Evolutionary conservation across 2,888 invertebrate species (phyloP).

Genomic region (Odontocolon sp.): DNA sequence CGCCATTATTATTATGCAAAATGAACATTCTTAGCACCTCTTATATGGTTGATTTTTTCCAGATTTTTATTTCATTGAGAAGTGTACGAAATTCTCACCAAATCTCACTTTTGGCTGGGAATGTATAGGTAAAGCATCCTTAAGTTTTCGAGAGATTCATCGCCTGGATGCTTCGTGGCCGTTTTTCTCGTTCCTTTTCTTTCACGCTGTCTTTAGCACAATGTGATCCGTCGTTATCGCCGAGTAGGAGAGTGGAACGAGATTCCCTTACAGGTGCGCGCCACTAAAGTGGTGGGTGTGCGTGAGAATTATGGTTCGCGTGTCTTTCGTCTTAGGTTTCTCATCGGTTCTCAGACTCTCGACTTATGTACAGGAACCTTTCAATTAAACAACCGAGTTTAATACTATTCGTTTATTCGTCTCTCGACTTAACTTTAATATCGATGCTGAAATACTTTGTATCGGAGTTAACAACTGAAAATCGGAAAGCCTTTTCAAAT

Average conservation of each 20-base stretch:
- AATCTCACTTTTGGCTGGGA: too few species aligned
- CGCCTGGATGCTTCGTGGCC: slow-evolving; percentile 8
- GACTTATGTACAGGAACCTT: slow-evolving; percentile 2
- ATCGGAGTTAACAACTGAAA: too few species aligned
- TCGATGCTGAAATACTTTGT: too few species aligned
- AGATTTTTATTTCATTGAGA: too few species aligned
- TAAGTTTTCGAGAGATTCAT: slow-evolving; percentile 35
- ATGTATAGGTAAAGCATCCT: too few species aligned
- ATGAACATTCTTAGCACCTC: too few species aligned
- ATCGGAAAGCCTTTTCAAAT: too few species aligned
- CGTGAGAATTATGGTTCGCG: slow-evolving; percentile 36
- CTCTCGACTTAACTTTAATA: too few species aligned
- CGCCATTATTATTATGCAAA: too few species aligned
- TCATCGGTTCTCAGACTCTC: background rate
- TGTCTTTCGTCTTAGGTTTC: slow-evolving; percentile 19
- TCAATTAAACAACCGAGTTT: slow-evolving; percentile 30
- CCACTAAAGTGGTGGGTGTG: background rate
- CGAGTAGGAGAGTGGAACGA: slow-evolving; percentile 52
- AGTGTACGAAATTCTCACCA: too few species aligned
- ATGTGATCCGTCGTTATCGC: slow-evolving; percentile 43
- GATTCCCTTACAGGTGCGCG: slow-evolving; percentile 17
- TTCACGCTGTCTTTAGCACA: slow-evolving; percentile 46
- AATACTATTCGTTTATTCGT: too few species aligned
- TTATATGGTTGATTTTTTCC: too few species aligned
- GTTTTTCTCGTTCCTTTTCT: slow-evolving; percentile 20